Conservation (phyloP, 2,797 vertebrate genomes). For the Pseudochirops corinnae region DNA sequence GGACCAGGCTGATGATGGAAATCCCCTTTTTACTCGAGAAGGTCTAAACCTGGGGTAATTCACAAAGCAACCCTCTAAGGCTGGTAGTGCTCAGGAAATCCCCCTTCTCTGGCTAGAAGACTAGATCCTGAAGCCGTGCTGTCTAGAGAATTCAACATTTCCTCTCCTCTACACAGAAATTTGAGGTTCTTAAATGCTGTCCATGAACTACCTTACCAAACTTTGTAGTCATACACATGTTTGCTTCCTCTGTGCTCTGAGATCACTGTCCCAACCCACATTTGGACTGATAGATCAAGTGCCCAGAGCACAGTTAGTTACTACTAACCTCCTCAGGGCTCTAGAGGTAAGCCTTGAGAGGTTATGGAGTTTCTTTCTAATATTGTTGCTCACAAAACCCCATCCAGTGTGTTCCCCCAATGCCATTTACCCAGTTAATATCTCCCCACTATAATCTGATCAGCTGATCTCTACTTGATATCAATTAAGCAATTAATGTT, state of each 20-base stretch:
- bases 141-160: neutral
- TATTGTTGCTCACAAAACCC: neutral
- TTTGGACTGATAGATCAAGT: neutral
- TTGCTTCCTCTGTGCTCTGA: neutral
- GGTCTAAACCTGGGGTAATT: neutral
- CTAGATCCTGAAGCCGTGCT: neutral
- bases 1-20: neutral
- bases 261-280: neutral
- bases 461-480: neutral
- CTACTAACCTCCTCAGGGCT: neutral
- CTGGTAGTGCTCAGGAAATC: neutral
- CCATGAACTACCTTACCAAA: neutral
- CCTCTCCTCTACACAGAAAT: neutral
- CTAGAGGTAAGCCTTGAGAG: neutral
- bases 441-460: neutral
- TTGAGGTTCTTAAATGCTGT: neutral
- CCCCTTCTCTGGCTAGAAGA: neutral
- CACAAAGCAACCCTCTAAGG: neutral
- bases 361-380: neutral
- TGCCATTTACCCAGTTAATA: neutral
- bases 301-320: neutral
- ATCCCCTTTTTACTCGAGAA: neutral
- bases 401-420: neutral
- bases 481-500: neutral
- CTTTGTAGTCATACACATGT: neutral